Evolutionary conservation across 1,140 invertebrate genomes (phyloP).

Genomic region (Spodoptera frugiperda): DNA sequence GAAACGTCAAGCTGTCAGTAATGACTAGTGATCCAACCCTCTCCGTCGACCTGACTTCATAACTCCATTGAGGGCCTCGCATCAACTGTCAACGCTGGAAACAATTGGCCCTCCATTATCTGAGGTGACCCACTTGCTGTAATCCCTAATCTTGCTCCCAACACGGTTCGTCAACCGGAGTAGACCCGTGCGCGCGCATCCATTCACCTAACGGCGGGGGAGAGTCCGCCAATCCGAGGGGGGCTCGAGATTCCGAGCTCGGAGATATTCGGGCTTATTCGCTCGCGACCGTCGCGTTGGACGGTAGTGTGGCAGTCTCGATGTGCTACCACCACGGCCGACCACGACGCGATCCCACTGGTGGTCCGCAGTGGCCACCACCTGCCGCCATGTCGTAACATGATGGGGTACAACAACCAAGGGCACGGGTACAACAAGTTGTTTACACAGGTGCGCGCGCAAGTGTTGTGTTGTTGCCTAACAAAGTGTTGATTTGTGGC

Average conservation of each 20-base stretch:
- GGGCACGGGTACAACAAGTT: slow-evolving; percentile 95
- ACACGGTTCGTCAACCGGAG: slow-evolving; percentile 47
- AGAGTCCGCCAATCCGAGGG: slow-evolving; percentile 19
- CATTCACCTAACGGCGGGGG: slow-evolving; percentile 67
- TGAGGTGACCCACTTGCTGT: slow-evolving; percentile 53
- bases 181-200: slow-evolving; percentile 69
- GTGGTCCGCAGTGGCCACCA: slow-evolving; percentile 81
- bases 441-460: slow-evolving; percentile 92
- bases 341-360: slow-evolving; percentile 80
- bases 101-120: slow-evolving; percentile 44
- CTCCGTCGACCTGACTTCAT: slow-evolving; percentile 9
- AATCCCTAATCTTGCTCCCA: slow-evolving; percentile 56
- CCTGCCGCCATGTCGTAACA: slow-evolving; percentile 80
- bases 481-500: slow-evolving; percentile 38
- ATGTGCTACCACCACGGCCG: slow-evolving; percentile 75
- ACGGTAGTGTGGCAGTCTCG: slow-evolving; percentile 43
- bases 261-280: slow-evolving; percentile 44
- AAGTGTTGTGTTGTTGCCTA: slow-evolving; percentile 38
- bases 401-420: slow-evolving; percentile 92
- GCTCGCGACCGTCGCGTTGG: slow-evolving; percentile 39
- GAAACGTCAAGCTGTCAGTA: neutral
- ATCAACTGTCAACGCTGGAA: slow-evolving; percentile 33
- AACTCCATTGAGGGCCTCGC: slow-evolving; percentile 21
- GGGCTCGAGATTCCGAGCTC: slow-evolving; percentile 28
- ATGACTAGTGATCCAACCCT: neutral